Evolutionary conservation across 2,888 invertebrate genomes (phyloP).

Genomic region (Bellardia bayeri): DNA sequence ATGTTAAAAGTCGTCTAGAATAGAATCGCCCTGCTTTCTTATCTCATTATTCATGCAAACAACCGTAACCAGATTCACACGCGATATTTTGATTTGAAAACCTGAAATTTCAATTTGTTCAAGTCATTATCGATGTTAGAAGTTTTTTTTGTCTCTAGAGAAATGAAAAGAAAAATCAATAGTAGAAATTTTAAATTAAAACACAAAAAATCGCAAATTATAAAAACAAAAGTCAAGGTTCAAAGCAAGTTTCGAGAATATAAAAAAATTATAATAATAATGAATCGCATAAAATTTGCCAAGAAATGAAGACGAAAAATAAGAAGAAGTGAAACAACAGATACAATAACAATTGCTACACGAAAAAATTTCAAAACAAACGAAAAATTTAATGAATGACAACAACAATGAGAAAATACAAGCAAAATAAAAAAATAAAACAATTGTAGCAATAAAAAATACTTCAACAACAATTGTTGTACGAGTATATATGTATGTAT

Average conservation of each 20-base stretch:
- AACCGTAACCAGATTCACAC: constrained; percentile 30
- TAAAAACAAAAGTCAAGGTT: constrained; percentile 70
- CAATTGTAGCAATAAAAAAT: constrained; percentile 10
- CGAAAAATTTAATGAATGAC: constrained; percentile 28
- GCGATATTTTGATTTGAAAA: constrained; percentile 22
- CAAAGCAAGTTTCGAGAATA: constrained; percentile 61
- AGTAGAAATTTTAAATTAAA: constrained; percentile 52
- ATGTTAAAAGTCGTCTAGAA: too few species aligned
- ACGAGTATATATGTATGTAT: too few species aligned
- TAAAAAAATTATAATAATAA: constrained; percentile 22
- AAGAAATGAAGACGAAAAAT: constrained; percentile 48
- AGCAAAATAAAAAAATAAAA: constrained; percentile 15
- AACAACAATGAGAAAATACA: constrained; percentile 30
- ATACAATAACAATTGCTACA: background rate
- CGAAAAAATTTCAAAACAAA: constrained; percentile 36
- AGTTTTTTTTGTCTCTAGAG: constrained; percentile 12
- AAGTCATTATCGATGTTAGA: constrained; percentile 15
- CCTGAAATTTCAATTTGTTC: constrained; percentile 30
- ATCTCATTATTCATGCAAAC: background rate
- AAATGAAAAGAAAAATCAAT: constrained; percentile 34
- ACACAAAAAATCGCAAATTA: constrained; percentile 30
- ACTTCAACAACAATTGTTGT: background rate
- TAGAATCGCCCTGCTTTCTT: background rate
- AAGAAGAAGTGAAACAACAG: constrained; percentile 9
- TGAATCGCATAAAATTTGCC: constrained; percentile 28